phyloP scores from a whole-genome alignment of 2,888 invertebrate species.

The Phengaris alcon region DNA sequence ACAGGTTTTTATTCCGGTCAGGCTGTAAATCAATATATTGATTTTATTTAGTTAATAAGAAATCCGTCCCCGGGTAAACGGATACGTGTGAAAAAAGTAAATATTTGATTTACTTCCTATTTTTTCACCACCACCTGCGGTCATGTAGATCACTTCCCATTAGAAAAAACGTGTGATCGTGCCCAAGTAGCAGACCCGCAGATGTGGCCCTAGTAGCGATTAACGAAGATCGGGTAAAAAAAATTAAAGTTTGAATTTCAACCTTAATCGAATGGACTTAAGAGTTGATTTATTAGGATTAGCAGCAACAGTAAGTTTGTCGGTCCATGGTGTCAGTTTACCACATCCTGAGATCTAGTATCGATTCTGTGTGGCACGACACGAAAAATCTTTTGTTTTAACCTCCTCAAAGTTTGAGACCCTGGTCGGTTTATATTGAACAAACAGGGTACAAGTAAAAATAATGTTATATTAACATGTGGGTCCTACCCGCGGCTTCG shows the following conservation, averaged over 20 bases:
- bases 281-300: background rate
- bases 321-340: conserved; percentile 31
- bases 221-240: background rate
- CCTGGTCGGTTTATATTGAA: background rate
- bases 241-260: background rate
- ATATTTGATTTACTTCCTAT: conserved; percentile 33
- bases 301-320: background rate
- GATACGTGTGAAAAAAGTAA: conserved; percentile 21
- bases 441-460: background rate
- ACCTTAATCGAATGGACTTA: background rate
- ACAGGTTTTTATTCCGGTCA: background rate
- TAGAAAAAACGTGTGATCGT: conserved; percentile 53
- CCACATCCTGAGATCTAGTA: conserved; percentile 29
- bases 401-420: background rate
- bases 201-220: conserved; percentile 34
- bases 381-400: background rate
- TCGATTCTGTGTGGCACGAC: conserved; percentile 10
- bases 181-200: conserved; percentile 44
- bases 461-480: background rate
- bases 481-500: background rate
- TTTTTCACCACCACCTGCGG: conserved; percentile 48
- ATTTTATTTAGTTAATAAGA: background rate
- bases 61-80: background rate
- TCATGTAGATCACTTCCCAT: conserved; percentile 54
- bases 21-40: conserved; percentile 3